Evolutionary conservation across 2,113 vertebrate genomes (phyloP), one percentile per base, ranked within the genome.

Genomic region (Chloroceryle aenea): DNA sequence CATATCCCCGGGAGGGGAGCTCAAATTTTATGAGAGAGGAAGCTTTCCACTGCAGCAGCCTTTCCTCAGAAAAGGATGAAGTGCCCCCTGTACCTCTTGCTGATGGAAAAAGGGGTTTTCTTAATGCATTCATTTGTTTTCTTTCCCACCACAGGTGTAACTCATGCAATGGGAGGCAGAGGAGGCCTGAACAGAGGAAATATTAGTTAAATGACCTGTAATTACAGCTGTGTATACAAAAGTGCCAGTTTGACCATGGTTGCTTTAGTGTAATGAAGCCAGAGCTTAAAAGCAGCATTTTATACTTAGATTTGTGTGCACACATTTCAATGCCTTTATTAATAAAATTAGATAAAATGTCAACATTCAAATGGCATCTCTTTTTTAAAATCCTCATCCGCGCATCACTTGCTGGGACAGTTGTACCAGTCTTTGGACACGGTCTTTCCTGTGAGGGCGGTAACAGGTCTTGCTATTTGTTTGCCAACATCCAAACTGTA

Each of bases 161-260:
- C 98, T 96, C 97, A 98, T 94, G 96, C 98, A 85, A 96, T 99
- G 97, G 97, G 98, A 97, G 97, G 98, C 95, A 98, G 99, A 99
- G 97, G 99, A 97, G 97, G 99, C 91, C 98, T 99, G 78, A 98
- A 99, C 83, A 98, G 99, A 98, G 99, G 98, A 98, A 99, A 98
- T 95, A 98, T 97, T 77, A 98, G 93, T 96, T 98, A 97, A 97
- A 83, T 32, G 62, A 58, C 61, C 53, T 97, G 73, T 97, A 94
- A 94, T 93, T 73, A 34, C 80, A 96, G 83, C 72, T 98, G 97
- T 98, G 93, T 97, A 95, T 98, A 97, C 84, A 89, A 58, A 88
- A 90, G 56, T 62, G 91, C 90, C 96, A 87, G 92, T 95, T 95
- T 90, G 95, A 77, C 75, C 47, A 86, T 92, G 95, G 63, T 97